Base-by-base conservation (phyloP, 1,140 invertebrate species). In the Heliothis virescens region DNA sequence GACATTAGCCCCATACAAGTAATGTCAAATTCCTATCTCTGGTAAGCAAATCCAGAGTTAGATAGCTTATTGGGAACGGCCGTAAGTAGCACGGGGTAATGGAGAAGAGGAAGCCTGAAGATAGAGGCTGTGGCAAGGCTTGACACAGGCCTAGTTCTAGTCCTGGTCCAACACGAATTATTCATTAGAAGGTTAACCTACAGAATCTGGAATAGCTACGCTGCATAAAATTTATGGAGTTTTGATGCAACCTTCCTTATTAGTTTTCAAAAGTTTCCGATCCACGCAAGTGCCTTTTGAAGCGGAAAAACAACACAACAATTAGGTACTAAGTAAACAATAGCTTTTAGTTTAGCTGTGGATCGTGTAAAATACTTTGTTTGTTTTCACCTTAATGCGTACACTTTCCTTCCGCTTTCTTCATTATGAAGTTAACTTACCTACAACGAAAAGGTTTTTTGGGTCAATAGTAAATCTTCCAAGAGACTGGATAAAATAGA, bases 321-420 rank as follows among this genome's bases (percentile, higher is more conserved):
- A 26, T 26, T 26, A 26, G 48, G 15, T 60, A 59, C 29, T 74
- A n/a, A 16, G 34, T 60, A 18, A 74, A 74, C 55, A 74, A 74
- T 62, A 48, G 57, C 41, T 29, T 62, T 74, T 59, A 29, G 41
- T 41, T 55, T 60, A 60, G 55, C 57, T 16, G 48, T 34, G 48
- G 13, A 50, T 60, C 34, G 34, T 26, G 47, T 16, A 34, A 48
- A 60, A 48, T 62, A 60, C 34, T 57, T 57, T 15, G 55, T 72
- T 72, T 57, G 69, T 73, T 47, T 59, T 73, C 53, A 59, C 71
- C 57, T 7, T 74, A 60, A 62, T 47, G 47, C 15, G 18, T 62
- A 29, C 16, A 60, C 11, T 18, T 18, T 48, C 34, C 47, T 65
- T 41, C 41, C 15, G 62, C 13, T 63, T 52, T n/a, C 62, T 63